Evolutionary conservation across 1,140 invertebrate genomes (phyloP).

Genomic region (Yoshiicerus persimilis): DNA sequence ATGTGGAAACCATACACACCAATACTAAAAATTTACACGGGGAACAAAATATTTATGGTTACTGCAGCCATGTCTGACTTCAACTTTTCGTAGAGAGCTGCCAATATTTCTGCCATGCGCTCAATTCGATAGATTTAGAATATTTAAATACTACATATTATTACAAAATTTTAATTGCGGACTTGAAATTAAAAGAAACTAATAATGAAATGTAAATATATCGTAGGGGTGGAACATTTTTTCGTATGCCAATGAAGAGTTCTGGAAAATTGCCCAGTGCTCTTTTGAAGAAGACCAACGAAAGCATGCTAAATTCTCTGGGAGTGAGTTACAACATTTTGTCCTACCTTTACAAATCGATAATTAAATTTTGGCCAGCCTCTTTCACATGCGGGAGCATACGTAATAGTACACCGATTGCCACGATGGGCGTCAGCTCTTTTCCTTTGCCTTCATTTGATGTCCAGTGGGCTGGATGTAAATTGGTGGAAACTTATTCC

Average conservation of each 20-base stretch:
- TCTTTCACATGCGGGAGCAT: not conserved
- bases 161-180: not conserved
- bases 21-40: too few relatives aligned
- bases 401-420: not conserved
- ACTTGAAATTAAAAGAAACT: too few relatives aligned
- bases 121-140: too few relatives aligned
- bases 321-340: not conserved
- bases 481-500: not conserved
- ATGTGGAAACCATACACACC: too few relatives aligned
- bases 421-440: not conserved
- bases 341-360: not conserved
- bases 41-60: too few relatives aligned
- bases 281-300: not conserved
- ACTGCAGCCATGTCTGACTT: too few relatives aligned
- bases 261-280: not conserved
- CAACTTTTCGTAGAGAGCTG: too few relatives aligned
- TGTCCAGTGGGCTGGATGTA: not conserved
- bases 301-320: not conserved
- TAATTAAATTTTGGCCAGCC: not conserved
- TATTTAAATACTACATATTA: too few relatives aligned
- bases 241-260: not conserved
- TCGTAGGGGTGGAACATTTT: too few relatives aligned
- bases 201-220: too few relatives aligned
- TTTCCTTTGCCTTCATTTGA: not conserved
- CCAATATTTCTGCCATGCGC: too few relatives aligned